Percentiles rank a stretch among this genome's conserved stretches.
These are phyloP conservation scores for Sparus aurata DNA, from an alignment of 2,797 vertebrate genomes.

Conservation along the genomic window DNA sequence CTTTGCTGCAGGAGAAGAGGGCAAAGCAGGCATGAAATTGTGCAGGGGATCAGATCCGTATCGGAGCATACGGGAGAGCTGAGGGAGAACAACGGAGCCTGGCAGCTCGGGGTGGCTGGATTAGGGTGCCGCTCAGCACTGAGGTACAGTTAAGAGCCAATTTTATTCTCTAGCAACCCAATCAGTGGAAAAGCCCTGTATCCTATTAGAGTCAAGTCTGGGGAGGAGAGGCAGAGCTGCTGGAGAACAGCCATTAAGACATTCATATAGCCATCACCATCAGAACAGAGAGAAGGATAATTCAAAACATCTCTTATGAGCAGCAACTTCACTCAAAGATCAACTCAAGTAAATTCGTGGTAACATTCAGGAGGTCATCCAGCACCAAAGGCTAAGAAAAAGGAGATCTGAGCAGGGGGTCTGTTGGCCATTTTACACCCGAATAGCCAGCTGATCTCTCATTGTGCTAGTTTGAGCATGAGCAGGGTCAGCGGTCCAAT, in stretches of 20 bases:
- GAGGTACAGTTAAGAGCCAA: conserved; percentile 88
- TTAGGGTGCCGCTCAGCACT: conserved; percentile 81
- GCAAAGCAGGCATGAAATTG: conserved; percentile 92
- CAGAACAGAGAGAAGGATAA: conserved; percentile 64
- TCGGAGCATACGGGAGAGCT: conserved; percentile 76
- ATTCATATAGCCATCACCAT: conserved; percentile 84
- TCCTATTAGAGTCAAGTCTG: conserved; percentile 86
- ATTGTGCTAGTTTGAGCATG: conserved; percentile 44
- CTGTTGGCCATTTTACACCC: conserved; percentile 70
- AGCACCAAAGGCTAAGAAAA: conserved; percentile 46
- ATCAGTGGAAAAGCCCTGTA: conserved; percentile 89
- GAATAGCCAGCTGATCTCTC: conserved; percentile 68
- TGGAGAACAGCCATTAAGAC: conserved; percentile 83
- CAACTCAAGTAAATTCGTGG: not conserved
- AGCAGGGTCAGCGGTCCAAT: conserved; percentile 61
- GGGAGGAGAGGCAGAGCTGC: conserved; percentile 73
- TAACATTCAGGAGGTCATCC: conserved; percentile 13
- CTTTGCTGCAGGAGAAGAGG: conserved; percentile 85
- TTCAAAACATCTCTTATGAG: conserved; percentile 13
- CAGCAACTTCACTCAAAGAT: conserved; percentile 11
- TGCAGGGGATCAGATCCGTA: conserved; percentile 87
- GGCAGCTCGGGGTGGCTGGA: conserved; percentile 77
- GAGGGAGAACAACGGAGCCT: conserved; percentile 74
- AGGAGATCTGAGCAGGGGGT: conserved; percentile 46
- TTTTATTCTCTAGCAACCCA: conserved; percentile 92